These are phyloP conservation scores for Schizotus pectinicornis DNA, from an alignment of 2,888 invertebrate species.

Conservation along the genomic window DNA sequence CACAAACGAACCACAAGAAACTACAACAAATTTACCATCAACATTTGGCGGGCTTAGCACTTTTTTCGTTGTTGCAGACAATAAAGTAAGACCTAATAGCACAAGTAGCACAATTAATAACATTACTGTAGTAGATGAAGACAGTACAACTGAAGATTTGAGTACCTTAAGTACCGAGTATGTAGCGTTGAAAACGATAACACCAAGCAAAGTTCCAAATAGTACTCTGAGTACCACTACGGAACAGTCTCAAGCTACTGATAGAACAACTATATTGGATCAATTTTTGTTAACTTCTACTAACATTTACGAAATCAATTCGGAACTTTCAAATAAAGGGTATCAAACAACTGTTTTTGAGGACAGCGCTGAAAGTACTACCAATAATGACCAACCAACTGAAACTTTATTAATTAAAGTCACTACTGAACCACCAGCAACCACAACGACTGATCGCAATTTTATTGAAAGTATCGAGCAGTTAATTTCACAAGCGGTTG, in stretches of 20 bases:
- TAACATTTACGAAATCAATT: slow-evolving; percentile 53
- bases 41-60: slow-evolving; percentile 20
- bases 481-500: slow-evolving; percentile 50
- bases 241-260: slow-evolving; percentile 5
- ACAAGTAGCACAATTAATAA: not conserved
- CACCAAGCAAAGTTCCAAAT: too few species aligned
- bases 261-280: slow-evolving; percentile 37
- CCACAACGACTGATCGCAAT: slow-evolving; percentile 44
- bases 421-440: slow-evolving; percentile 10
- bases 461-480: slow-evolving; percentile 52
- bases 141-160: slow-evolving; percentile 23
- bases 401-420: slow-evolving; percentile 26
- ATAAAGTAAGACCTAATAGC: slow-evolving; percentile 1
- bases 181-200: not conserved
- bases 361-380: slow-evolving; percentile 20
- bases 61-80: slow-evolving; percentile 11
- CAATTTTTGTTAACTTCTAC: slow-evolving; percentile 49
- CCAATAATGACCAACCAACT: slow-evolving; percentile 12
- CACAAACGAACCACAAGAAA: slow-evolving; percentile 1
- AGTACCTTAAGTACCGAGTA: slow-evolving; percentile 33
- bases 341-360: slow-evolving; percentile 20
- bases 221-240: slow-evolving; percentile 15
- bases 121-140: not conserved
- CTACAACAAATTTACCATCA: slow-evolving; percentile 11
- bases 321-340: slow-evolving; percentile 40